A percentile compares a stretch with the other conserved stretches of the same genome.
phyloP scores from a whole-genome alignment of 2,797 vertebrate genomes.

The Nannoperca australis region DNA sequence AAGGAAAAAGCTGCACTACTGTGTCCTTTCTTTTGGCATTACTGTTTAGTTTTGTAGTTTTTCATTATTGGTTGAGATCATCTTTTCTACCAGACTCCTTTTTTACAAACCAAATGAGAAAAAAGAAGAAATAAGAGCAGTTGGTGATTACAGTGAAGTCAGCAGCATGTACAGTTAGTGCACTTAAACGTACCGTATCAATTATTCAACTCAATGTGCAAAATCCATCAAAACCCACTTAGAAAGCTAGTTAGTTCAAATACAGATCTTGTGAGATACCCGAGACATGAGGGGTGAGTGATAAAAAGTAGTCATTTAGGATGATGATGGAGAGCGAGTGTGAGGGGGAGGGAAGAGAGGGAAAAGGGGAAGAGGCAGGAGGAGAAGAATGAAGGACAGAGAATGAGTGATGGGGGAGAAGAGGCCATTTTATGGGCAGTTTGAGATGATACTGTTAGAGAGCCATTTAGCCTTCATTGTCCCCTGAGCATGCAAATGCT shows the following conservation, averaged over 20 bases:
- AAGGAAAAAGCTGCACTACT: too few relatives aligned
- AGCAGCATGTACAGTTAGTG: conserved; percentile 23
- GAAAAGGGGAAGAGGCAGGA: background rate
- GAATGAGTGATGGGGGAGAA: conserved; percentile 50
- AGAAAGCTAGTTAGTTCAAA: conserved; percentile 22
- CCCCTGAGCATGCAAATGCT: conserved; percentile 72
- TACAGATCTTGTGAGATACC: conserved; percentile 29
- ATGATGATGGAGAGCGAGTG: background rate
- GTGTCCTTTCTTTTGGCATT: background rate
- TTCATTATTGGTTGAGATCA: background rate
- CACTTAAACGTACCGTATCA: conserved; percentile 28
- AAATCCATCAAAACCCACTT: conserved; percentile 49
- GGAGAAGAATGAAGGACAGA: conserved; percentile 40
- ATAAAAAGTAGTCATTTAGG: conserved; percentile 10
- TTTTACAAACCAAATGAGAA: background rate
- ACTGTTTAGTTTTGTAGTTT: background rate
- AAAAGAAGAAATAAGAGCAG: background rate
- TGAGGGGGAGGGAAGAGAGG: conserved; percentile 6
- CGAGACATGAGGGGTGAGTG: conserved; percentile 19
- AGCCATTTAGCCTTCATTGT: conserved; percentile 63
- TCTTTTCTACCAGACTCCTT: background rate
- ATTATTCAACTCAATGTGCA: conserved; percentile 47
- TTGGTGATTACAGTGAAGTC: conserved; percentile 12
- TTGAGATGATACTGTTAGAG: conserved; percentile 56
- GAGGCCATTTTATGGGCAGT: conserved; percentile 53